Evolutionary conservation across 1,140 invertebrate species (phyloP), one percentile per base, ranked within the genome.

Genomic region (Stegodyphus mimosarum): DNA sequence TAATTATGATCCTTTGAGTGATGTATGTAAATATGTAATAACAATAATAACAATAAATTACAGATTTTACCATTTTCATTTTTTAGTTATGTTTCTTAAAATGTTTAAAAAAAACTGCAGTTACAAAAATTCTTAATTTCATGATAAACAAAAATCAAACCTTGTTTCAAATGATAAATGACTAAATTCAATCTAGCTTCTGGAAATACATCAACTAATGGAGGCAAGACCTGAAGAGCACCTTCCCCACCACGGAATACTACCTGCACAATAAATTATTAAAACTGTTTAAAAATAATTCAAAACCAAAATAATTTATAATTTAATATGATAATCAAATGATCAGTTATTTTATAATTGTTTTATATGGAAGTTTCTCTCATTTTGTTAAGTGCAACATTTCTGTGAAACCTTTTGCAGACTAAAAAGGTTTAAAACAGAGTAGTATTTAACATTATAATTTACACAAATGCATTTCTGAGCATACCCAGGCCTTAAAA

Each of bases 111-210:
- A 67, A 67, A 67, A 67, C 2, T n/a, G 10, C 11, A 7, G 17
- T 17, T 52, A 6, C 5, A 52, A 53, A 51, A 33, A 33, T 33
- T 33, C 33, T 33, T 33, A 1, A 33, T 33, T 33, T 33, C 33
- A 33, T 3, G 33, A 15, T 7, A 13, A 55, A 73, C 7, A 52
- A 17, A 55, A 73, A 17, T 7, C 11, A 87, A 88, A 94, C 94
- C 92, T 90, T 97, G 95, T 89, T 95, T 95, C 13, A 99, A 92
- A 90, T 99, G 94, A 90, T 98, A 97, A 72, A 99, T 98, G 5
- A 98, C 96, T 63, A 99, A 92, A 92, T 99, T 99, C 0, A 98
- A 91, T 78, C 97, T 93, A 6, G 98, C 98, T 92, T 99, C 98
- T 10, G 98, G 96, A 80, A 99, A 95, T 0, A 99, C 95, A 91